Conservation (phyloP, 2,797 vertebrate species). For the Champsocephalus gunnari region DNA sequence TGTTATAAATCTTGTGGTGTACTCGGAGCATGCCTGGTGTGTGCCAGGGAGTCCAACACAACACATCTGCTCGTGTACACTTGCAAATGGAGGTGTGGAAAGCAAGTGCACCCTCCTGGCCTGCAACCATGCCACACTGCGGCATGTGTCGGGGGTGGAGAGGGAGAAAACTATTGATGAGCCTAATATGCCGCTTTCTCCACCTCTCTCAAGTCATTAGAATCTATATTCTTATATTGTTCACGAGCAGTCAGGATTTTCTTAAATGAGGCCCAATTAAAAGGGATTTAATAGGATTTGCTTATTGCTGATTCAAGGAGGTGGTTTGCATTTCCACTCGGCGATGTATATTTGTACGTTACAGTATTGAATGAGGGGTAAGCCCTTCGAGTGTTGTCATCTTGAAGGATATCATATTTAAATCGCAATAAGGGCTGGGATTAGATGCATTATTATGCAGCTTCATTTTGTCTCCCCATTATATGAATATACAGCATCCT, state of each 20-base stretch:
- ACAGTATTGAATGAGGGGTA: slow-evolving; percentile 70
- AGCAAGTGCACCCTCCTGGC: slow-evolving; percentile 31
- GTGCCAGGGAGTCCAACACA: slow-evolving; percentile 23
- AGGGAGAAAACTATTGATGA: slow-evolving; percentile 36
- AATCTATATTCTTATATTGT: slow-evolving; percentile 72
- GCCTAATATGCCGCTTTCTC: slow-evolving; percentile 48
- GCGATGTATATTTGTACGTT: slow-evolving; percentile 65
- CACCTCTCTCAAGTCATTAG: slow-evolving; percentile 58
- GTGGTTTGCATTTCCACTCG: slow-evolving; percentile 57
- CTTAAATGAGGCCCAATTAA: slow-evolving; percentile 78
- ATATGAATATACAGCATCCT: slow-evolving; percentile 14
- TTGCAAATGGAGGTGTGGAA: slow-evolving; percentile 35
- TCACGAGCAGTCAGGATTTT: slow-evolving; percentile 74
- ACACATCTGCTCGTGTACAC: slow-evolving; percentile 56
- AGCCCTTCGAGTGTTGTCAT: slow-evolving; percentile 64
- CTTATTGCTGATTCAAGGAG: slow-evolving; percentile 62
- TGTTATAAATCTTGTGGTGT: slow-evolving; percentile 69
- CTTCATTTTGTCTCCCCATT: slow-evolving; percentile 10
- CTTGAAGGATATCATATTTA: slow-evolving; percentile 51
- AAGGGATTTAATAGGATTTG: slow-evolving; percentile 77
- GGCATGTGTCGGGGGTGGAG: slow-evolving; percentile 14
- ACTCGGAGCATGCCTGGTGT: slow-evolving; percentile 33
- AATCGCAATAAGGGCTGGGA: slow-evolving; percentile 55
- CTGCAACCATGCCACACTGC: slow-evolving; percentile 20
- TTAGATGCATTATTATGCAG: slow-evolving; percentile 14